A percentile compares a stretch with the other conserved stretches of the same genome.
Conservation (phyloP, 92 coral and sea anemone genomes). For the Nematostella vectensis region DNA sequence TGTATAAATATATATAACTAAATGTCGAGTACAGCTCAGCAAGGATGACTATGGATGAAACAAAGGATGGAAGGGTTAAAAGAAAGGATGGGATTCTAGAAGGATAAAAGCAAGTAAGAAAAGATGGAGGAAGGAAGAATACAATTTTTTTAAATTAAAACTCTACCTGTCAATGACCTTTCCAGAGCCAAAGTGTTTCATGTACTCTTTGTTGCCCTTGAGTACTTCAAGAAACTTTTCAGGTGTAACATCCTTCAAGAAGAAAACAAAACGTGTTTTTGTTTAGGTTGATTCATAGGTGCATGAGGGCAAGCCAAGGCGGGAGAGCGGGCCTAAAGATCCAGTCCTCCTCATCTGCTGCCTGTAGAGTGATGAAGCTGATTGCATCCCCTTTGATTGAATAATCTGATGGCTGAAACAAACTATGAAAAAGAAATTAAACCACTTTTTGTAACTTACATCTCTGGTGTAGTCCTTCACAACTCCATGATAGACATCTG, state of each 20-base stretch:
- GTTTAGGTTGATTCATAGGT: neutral
- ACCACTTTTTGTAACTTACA: constrained; percentile 27
- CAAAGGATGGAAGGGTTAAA: too few relatives aligned
- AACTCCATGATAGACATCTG: constrained; percentile 81
- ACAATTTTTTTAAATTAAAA: too few relatives aligned
- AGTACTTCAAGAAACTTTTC: constrained; percentile 65
- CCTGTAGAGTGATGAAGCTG: too few relatives aligned
- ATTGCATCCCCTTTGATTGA: too few relatives aligned
- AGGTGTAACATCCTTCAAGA: constrained; percentile 75
- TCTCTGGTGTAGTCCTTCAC: constrained; percentile 65
- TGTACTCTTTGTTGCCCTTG: constrained; percentile 69
- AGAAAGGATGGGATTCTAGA: too few relatives aligned
- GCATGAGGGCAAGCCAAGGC: too few relatives aligned
- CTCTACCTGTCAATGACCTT: constrained; percentile 89
- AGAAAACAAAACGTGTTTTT: neutral
- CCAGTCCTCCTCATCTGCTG: too few relatives aligned
- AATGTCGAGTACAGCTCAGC: neutral
- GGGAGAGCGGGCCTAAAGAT: too few relatives aligned
- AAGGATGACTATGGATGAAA: neutral
- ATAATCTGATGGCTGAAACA: too few relatives aligned
- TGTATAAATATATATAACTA: neutral
- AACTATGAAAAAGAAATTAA: too few relatives aligned
- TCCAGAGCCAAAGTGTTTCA: constrained; percentile 83
- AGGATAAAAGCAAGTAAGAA: neutral
- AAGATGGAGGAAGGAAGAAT: neutral